Base-by-base conservation (phyloP, 1,140 invertebrate genomes). In the Schmidtea mediterranea region DNA sequence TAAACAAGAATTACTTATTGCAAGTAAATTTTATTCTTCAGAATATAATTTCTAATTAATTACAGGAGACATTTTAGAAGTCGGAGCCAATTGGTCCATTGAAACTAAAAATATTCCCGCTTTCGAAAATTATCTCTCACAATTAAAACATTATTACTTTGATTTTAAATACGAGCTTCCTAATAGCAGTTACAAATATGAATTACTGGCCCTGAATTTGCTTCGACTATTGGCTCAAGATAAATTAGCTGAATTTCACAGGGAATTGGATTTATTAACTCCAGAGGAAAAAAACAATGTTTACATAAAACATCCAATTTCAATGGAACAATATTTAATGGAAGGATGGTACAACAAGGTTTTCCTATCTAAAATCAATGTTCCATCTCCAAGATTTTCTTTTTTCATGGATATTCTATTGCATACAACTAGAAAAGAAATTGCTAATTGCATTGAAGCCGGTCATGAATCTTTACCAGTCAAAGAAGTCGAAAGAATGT, bases 311-410 rank as follows among this genome's bases (percentile, higher is more conserved):
- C 84, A 92, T 63, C 86, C 90, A 0, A 71, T 97, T 1, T 82
- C 81, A 26, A 71, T 98, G 53, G 90, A 98, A 59, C 90, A 97
- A 60, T 94, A 87, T 67, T 71, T 97, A 38, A 97, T 97, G 87
- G 92, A 97, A 68, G 90, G 92, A 23, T 86, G 82, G 51, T 98
- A 95, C 59, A 95, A 95, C 62, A 97, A 97, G 69, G 79, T 82
- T 49, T 82, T 82, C 59, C 63, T 81, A 38, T 78, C 78, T 2
- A 76, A 87, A 70, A 80, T 76, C 38, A 87, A 87, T 68, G 84
- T 94, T n/a, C 90, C 90, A 43, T 81, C 86, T 9, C 78, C 80
- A 50, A 81, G 78, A 48, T 97, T 94, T 63, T 86, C 80, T 50
- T 81, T 86, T 55, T 98, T 98, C 62, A 95, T 97, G 69, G 83